phyloP scores from a whole-genome alignment of 30 jellyfish, hydroid and myxozoan species.

The Hydractinia symbiolongicarpus region DNA sequence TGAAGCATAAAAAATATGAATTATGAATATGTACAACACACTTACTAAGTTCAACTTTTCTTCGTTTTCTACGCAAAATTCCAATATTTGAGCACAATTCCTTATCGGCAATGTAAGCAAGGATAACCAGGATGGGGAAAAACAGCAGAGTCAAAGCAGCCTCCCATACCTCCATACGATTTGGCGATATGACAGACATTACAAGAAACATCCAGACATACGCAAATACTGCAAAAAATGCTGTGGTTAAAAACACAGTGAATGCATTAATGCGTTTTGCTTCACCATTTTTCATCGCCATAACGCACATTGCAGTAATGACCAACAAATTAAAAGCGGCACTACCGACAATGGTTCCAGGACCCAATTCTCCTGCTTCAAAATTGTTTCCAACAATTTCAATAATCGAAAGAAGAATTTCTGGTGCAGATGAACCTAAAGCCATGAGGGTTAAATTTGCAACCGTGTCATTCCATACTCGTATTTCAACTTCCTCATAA shows the following conservation, averaged over 20 bases:
- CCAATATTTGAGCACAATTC: conserved; percentile 56
- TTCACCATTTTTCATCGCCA: conserved; percentile 56
- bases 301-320: conserved; percentile 86
- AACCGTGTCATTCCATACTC: conserved; percentile 97
- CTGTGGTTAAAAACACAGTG: conserved; percentile 72
- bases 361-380: conserved; percentile 96
- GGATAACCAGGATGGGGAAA: conserved; percentile 84
- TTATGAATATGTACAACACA: not conserved
- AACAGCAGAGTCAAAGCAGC: conserved; percentile 81
- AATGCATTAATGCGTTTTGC: conserved; percentile 50
- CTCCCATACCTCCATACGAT: conserved; percentile 83
- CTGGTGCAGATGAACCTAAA: conserved; percentile 97
- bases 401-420: conserved; percentile 81
- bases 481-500: conserved; percentile 82
- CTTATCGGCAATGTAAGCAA: conserved; percentile 84
- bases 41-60: conserved; percentile 74
- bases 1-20: not conserved
- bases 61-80: conserved; percentile 28
- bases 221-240: conserved; percentile 85
- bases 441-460: conserved; percentile 97
- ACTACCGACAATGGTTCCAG: conserved; percentile 97
- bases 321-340: conserved; percentile 90
- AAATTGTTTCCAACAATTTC: conserved; percentile 82
- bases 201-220: conserved; percentile 83
- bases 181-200: conserved; percentile 40